phyloP scores from a whole-genome alignment of 2,113 vertebrate genomes.

The Carassius gibelio region DNA sequence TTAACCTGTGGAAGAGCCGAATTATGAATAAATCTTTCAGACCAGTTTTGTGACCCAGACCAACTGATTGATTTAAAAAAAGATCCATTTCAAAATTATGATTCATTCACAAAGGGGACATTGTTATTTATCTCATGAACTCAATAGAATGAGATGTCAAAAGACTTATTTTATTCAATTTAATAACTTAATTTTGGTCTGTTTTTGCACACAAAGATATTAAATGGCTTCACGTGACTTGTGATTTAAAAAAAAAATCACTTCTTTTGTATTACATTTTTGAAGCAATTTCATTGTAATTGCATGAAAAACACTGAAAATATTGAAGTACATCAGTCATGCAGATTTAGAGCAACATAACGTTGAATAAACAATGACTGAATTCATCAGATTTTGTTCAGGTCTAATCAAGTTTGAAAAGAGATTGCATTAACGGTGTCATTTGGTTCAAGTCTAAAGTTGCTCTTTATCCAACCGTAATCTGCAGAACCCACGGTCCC shows the following conservation, averaged over 20 bases:
- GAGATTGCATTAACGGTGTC: not conserved
- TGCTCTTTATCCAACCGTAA: constrained; percentile 9
- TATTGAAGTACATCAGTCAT: not conserved
- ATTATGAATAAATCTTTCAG: not conserved
- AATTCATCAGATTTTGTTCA: not conserved
- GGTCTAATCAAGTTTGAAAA: not conserved
- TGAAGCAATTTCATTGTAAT: not conserved
- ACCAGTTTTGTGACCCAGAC: not conserved
- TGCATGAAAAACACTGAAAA: not conserved
- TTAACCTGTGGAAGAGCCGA: not conserved
- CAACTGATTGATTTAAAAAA: not conserved
- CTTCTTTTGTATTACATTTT: not conserved
- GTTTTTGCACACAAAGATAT: not conserved
- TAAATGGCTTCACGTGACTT: not conserved
- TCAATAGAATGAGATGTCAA: too few species aligned
- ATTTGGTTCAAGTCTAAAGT: not conserved
- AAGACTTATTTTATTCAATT: not conserved
- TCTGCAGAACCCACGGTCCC: constrained; percentile 1
- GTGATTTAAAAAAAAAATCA: not conserved
- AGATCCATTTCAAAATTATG: too few species aligned
- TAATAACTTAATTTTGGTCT: not conserved
- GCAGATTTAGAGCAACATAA: not conserved
- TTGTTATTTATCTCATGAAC: too few species aligned
- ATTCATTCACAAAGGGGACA: too few species aligned
- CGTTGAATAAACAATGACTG: not conserved